phyloP scores from a whole-genome alignment of 2,888 invertebrate species.

The Osedax fenrisi region DNA sequence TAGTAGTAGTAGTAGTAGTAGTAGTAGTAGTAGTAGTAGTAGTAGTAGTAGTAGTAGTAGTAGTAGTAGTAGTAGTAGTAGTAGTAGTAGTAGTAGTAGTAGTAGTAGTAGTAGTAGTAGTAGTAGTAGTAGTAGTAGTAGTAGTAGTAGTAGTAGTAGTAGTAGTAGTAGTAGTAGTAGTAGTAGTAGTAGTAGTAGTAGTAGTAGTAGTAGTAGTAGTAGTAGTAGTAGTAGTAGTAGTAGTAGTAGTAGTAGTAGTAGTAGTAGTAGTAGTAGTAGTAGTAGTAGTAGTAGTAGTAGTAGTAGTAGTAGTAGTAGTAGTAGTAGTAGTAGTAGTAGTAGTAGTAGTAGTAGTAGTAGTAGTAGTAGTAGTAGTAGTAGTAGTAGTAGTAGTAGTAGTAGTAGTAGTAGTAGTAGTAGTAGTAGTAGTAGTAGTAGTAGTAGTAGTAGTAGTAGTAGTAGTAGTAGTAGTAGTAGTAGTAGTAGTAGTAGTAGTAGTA shows the following conservation, averaged over 20 bases:
- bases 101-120: slow-evolving; percentile 24
- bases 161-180: not conserved
- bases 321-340: slow-evolving; percentile 21
- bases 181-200: slow-evolving; percentile 1
- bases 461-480: slow-evolving; percentile 5
- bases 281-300: slow-evolving; percentile 23
- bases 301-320: slow-evolving; percentile 21
- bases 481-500: not conserved
- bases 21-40: slow-evolving; percentile 20
- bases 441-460: slow-evolving; percentile 5
- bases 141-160: slow-evolving; percentile 7
- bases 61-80: slow-evolving; percentile 25
- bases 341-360: slow-evolving; percentile 17
- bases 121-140: slow-evolving; percentile 13
- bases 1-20: slow-evolving; percentile 23
- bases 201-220: not conserved
- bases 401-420: slow-evolving; percentile 24
- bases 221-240: slow-evolving; percentile 11
- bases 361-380: slow-evolving; percentile 22
- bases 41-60: slow-evolving; percentile 18
- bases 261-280: slow-evolving; percentile 23
- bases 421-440: slow-evolving; percentile 25
- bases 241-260: slow-evolving; percentile 25
- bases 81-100: slow-evolving; percentile 24
- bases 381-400: slow-evolving; percentile 25